Conservation (phyloP, 2,797 vertebrate genomes). For the Anolis apletophallus region DNA sequence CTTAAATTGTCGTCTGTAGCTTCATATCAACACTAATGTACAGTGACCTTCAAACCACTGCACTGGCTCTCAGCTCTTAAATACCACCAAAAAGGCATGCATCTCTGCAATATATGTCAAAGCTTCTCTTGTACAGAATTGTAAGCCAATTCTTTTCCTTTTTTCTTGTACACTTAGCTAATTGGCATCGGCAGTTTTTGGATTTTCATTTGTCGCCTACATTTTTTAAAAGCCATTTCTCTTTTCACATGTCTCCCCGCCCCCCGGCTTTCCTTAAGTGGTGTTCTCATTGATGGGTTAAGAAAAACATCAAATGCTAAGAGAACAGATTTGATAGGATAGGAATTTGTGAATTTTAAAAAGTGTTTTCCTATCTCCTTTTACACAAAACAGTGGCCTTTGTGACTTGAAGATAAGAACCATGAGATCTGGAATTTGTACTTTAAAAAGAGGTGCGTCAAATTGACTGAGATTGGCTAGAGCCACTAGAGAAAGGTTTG, state of each 20-base stretch:
- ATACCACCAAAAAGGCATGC: not conserved
- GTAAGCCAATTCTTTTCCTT: not conserved
- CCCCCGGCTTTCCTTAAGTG: not conserved
- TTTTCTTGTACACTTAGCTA: not conserved
- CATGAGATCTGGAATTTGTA: constrained; percentile 47
- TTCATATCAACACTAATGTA: too few species aligned
- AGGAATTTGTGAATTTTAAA: constrained; percentile 50
- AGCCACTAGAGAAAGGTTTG: constrained; percentile 58
- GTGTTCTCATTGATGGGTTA: not conserved
- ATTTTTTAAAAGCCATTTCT: constrained; percentile 2
- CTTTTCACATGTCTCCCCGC: not conserved
- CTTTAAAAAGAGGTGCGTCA: constrained; percentile 22
- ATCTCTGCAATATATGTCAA: not conserved
- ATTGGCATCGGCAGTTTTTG: not conserved
- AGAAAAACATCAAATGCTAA: not conserved
- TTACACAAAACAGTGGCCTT: constrained; percentile 20
- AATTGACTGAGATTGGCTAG: constrained; percentile 36
- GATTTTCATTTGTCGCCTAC: not conserved
- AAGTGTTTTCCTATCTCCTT: not conserved
- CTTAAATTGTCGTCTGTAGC: not conserved
- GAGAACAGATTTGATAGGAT: constrained; percentile 4
- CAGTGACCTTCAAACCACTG: too few species aligned
- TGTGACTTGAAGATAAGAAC: constrained; percentile 32
- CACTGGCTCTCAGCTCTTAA: not conserved
- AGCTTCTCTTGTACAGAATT: not conserved